Evolutionary conservation across 2,113 vertebrate genomes (phyloP).

Genomic region (Strix uralensis): DNA sequence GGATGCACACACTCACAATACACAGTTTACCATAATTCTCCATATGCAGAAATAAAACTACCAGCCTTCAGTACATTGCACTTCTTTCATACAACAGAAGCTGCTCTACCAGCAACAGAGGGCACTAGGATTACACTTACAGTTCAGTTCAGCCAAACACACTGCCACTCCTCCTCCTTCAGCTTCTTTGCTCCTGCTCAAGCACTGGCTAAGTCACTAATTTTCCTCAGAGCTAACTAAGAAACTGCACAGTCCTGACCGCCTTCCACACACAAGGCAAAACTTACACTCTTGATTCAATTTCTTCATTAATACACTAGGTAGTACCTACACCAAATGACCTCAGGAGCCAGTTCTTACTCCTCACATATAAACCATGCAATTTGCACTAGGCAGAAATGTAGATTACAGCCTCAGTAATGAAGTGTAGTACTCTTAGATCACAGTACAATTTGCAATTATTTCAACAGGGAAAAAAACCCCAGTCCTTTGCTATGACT

Average conservation of each 20-base stretch:
- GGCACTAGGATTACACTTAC: background rate
- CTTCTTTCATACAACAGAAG: background rate
- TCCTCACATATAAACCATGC: background rate
- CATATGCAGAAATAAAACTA: background rate
- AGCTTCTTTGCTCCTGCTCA: background rate
- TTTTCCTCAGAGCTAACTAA: background rate
- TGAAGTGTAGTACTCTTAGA: background rate
- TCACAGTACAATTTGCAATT: background rate
- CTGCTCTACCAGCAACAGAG: background rate
- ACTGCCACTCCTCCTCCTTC: background rate
- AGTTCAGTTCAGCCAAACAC: background rate
- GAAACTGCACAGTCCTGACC: background rate
- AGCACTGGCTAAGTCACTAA: background rate
- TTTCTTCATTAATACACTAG: background rate
- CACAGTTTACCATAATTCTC: background rate
- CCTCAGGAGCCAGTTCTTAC: background rate
- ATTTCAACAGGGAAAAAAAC: background rate
- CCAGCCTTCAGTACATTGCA: background rate
- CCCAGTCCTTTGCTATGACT: background rate
- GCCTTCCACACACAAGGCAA: background rate
- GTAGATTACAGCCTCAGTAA: background rate
- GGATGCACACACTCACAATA: background rate
- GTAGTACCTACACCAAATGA: fast-evolving
- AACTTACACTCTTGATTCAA: background rate
- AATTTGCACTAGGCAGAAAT: background rate